phyloP scores from a whole-genome alignment of 2,113 vertebrate genomes.

The Apistogramma diplotaenia region DNA sequence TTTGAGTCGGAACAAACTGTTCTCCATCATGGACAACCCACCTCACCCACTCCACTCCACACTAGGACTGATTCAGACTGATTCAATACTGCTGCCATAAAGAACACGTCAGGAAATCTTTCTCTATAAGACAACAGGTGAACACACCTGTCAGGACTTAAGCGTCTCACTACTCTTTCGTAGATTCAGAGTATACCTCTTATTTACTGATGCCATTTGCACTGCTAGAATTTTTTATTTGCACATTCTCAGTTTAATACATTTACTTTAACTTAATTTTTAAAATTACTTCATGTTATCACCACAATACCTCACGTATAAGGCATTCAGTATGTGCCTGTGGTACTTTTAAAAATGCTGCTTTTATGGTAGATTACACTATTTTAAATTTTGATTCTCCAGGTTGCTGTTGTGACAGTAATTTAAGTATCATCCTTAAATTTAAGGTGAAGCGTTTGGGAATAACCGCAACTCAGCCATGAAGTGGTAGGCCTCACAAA shows the following conservation, averaged over 20 bases:
- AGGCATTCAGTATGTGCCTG: not conserved
- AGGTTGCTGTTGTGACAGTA: not conserved
- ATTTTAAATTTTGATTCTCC: not conserved
- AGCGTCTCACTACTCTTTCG: not conserved
- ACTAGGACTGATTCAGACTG: not conserved
- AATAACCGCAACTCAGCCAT: too few relatives aligned
- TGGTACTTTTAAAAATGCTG: not conserved
- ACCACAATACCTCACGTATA: not conserved
- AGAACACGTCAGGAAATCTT: not conserved
- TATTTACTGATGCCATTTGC: not conserved
- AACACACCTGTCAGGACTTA: not conserved
- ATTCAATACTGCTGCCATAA: not conserved
- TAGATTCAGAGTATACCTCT: not conserved
- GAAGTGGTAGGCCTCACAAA: too few relatives aligned
- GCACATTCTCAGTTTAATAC: not conserved
- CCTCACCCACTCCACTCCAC: not conserved
- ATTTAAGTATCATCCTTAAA: too few relatives aligned
- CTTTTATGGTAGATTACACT: not conserved
- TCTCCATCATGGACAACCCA: not conserved
- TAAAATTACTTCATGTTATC: too few relatives aligned
- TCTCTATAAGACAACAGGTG: not conserved
- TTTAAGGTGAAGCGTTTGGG: too few relatives aligned
- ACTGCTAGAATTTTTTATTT: not conserved
- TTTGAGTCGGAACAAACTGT: not conserved
- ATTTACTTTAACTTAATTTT: too few relatives aligned